Percentiles rank a stretch among this genome's conserved stretches.
These are phyloP conservation scores for Rotaria magnacalcarata DNA, from an alignment of 2,888 invertebrate species.

Conservation along the genomic window DNA sequence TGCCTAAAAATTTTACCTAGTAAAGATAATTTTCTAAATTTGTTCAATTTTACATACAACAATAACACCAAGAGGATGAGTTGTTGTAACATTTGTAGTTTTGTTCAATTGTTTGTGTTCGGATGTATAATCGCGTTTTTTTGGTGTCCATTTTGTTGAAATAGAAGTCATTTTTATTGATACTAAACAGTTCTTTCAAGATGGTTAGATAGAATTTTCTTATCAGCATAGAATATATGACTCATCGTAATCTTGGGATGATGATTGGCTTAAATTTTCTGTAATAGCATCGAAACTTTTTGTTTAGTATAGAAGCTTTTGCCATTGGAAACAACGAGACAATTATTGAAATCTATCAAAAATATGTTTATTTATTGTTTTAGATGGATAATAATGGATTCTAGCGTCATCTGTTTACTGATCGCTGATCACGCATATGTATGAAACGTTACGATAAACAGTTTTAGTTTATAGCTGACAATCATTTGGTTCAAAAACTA, in stretches of 20 bases:
- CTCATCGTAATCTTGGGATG: background rate
- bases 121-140: slow-evolving; percentile 2
- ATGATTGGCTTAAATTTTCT: background rate
- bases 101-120: background rate
- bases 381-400: background rate
- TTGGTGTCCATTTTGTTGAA: background rate
- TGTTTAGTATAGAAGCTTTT: background rate
- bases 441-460: no score
- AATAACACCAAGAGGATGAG: slow-evolving; percentile 22
- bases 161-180: background rate
- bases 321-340: background rate
- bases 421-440: no score
- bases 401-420: background rate
- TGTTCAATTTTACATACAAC: background rate
- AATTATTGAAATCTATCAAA: background rate
- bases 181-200: background rate
- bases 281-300: background rate
- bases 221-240: background rate
- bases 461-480: no score
- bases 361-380: background rate
- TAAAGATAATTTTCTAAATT: background rate
- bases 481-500: no score
- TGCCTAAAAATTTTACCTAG: background rate
- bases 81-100: background rate
- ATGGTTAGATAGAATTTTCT: background rate